Evolutionary conservation across 2,888 invertebrate genomes (phyloP).

Genomic region (Campaea margaritaria): DNA sequence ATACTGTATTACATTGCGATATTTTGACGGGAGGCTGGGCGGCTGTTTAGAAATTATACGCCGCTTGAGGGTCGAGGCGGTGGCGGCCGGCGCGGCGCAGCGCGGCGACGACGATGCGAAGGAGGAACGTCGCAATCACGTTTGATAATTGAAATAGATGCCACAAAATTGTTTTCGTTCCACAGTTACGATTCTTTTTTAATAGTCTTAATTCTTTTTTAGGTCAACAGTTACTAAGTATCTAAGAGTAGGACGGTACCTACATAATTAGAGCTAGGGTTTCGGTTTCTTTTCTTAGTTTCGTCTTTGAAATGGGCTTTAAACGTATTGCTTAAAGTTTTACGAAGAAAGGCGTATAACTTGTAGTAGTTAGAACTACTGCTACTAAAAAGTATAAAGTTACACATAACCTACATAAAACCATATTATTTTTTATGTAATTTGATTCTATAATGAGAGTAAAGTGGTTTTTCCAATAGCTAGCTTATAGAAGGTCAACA

Average conservation of each 20-base stretch:
- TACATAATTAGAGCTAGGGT: too few species aligned
- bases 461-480: neutral
- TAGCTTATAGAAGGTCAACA: neutral
- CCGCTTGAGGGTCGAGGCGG: slow-evolving; percentile 39
- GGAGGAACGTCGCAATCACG: slow-evolving; percentile 27
- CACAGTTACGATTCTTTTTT: neutral
- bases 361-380: neutral
- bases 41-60: slow-evolving; percentile 72
- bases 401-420: too few species aligned
- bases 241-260: too few species aligned
- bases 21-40: slow-evolving; percentile 78
- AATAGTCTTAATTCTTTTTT: too few species aligned
- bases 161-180: slow-evolving; percentile 22
- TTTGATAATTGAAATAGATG: slow-evolving; percentile 29
- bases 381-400: neutral
- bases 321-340: too few species aligned
- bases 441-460: too few species aligned
- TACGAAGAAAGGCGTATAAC: too few species aligned
- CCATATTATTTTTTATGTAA: too few species aligned
- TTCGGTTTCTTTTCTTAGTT: too few species aligned
- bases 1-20: slow-evolving; percentile 56
- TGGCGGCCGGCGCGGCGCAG: slow-evolving; percentile 1
- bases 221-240: too few species aligned
- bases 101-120: neutral
- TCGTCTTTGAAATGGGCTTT: too few species aligned